Conservation (phyloP, 2,888 invertebrate species). For the Clivina fossor region DNA sequence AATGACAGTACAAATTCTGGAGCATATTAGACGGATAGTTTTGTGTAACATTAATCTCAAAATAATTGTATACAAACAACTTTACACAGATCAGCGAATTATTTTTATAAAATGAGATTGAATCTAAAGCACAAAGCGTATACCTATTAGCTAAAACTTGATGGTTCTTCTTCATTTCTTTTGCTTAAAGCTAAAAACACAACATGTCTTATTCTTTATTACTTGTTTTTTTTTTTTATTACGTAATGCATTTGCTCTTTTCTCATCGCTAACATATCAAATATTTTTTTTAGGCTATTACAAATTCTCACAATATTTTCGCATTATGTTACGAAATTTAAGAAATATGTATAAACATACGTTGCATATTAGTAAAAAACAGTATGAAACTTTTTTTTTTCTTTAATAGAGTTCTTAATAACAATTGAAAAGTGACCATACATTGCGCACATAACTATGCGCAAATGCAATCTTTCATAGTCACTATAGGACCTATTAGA, state of each 20-base stretch:
- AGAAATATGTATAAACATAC: conserved; percentile 34
- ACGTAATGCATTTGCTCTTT: conserved; percentile 16
- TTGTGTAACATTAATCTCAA: too few relatives aligned
- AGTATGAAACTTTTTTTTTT: conserved; percentile 34
- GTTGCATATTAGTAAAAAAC: conserved; percentile 34
- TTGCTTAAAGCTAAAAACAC: background rate
- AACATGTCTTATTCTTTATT: background rate
- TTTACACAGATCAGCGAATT: too few relatives aligned
- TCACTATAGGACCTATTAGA: conserved; percentile 29
- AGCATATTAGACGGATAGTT: too few relatives aligned
- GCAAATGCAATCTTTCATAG: background rate
- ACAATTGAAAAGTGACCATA: conserved; percentile 19
- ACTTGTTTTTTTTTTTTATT: background rate
- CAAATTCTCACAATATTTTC: conserved; percentile 32
- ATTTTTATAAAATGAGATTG: conserved; percentile 13
- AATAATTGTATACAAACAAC: too few relatives aligned
- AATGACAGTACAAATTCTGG: too few relatives aligned
- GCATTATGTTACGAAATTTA: conserved; percentile 34
- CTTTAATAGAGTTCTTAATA: conserved; percentile 31
- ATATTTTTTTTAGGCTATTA: conserved; percentile 34
- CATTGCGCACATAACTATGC: background rate
- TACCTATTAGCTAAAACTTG: conserved; percentile 29
- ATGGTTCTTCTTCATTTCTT: conserved; percentile 10
- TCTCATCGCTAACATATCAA: conserved; percentile 32
- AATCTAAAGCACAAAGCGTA: conserved; percentile 27